A percentile compares a stretch with the other conserved stretches of the same genome.
Evolutionary conservation across 2,113 vertebrate genomes (phyloP).

Genomic region (Sakesphorus luctuosus): DNA sequence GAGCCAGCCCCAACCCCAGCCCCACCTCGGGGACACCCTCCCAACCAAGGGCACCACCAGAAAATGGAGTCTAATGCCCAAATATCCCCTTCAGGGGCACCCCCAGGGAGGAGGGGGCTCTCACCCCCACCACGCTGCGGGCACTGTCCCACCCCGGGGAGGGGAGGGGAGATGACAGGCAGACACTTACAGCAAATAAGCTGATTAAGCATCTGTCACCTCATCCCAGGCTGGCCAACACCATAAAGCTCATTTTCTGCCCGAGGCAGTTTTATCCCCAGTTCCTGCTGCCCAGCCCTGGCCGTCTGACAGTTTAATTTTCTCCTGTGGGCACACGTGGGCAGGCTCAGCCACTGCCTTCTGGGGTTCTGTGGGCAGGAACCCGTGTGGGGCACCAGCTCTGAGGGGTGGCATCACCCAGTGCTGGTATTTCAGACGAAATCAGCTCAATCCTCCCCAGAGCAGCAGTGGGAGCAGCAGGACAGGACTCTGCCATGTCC

Average conservation of each 20-base stretch:
- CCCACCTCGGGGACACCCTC: neutral
- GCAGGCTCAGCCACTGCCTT: neutral
- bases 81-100: accelerated
- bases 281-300: neutral
- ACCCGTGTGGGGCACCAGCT: accelerated
- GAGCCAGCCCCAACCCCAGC: neutral
- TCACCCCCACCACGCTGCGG: neutral
- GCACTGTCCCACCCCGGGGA: neutral
- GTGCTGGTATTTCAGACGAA: neutral
- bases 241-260: slow-evolving; percentile 59
- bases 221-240: neutral
- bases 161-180: neutral
- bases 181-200: slow-evolving; percentile 1
- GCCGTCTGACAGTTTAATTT: neutral
- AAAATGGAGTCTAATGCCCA: accelerated
- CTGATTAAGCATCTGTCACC: slow-evolving; percentile 47
- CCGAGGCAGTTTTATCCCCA: neutral
- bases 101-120: neutral
- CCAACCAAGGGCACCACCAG: accelerated
- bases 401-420: neutral
- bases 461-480: neutral
- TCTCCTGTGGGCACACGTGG: neutral
- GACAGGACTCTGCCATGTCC: neutral
- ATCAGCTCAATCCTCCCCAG: neutral
- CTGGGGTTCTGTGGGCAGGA: neutral